Conservation (phyloP, 2,797 vertebrate genomes). For the Galagoides demidoff region DNA sequence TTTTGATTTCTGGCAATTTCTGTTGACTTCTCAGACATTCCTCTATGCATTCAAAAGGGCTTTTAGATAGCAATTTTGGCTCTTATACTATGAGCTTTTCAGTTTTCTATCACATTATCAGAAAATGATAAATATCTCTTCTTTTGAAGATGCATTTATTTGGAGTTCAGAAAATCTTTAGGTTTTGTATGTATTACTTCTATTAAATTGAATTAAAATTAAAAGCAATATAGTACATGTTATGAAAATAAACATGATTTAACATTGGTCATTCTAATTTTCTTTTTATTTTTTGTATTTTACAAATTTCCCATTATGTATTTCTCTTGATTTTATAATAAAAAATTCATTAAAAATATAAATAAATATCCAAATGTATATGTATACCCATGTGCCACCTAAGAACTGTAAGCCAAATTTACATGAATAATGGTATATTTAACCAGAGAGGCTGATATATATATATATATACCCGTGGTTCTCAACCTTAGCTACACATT, state of each 20-base stretch:
- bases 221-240: neutral
- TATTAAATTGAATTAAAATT: constrained; percentile 25
- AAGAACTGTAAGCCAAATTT: neutral
- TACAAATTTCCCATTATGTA: neutral
- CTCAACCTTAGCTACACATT: neutral
- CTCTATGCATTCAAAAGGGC: neutral
- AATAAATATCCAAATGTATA: neutral
- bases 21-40: neutral
- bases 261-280: neutral
- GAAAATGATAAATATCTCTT: neutral
- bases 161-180: neutral
- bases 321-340: constrained; percentile 5
- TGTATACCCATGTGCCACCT: neutral
- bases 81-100: neutral
- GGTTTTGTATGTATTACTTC: neutral
- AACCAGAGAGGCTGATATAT: neutral
- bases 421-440: neutral
- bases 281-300: neutral
- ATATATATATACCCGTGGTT: neutral
- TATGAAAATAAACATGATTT: neutral
- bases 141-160: neutral
- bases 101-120: constrained; percentile 17
- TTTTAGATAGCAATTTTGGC: neutral
- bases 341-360: constrained; percentile 15
- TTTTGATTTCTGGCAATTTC: neutral